phyloP scores from a whole-genome alignment of 2,888 invertebrate genomes.

The Danaus chrysippus region DNA sequence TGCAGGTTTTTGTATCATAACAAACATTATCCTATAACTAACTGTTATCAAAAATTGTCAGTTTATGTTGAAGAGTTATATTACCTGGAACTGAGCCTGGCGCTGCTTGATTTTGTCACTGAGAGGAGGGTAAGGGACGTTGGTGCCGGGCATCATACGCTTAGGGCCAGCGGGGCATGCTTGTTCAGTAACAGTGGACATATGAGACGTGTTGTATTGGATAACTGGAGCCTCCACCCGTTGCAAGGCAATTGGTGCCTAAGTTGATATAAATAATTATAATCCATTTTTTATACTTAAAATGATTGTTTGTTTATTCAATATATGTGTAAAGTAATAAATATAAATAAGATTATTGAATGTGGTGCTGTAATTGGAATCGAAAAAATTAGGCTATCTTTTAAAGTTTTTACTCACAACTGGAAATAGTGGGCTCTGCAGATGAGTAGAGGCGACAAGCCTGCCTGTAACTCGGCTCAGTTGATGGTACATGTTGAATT shows the following conservation, averaged over 20 bases:
- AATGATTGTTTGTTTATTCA: too few relatives aligned
- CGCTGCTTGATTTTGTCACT: slow-evolving; percentile 54
- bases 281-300: too few relatives aligned
- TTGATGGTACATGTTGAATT: slow-evolving; percentile 65
- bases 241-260: slow-evolving; percentile 71
- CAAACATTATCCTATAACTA: too few relatives aligned
- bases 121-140: slow-evolving; percentile 59
- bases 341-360: too few relatives aligned
- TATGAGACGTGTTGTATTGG: slow-evolving; percentile 59
- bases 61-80: background rate
- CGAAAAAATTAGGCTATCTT: background rate
- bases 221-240: slow-evolving; percentile 64
- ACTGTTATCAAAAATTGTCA: background rate
- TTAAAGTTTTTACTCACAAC: slow-evolving; percentile 53
- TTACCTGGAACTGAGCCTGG: slow-evolving; percentile 70
- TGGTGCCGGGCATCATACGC: slow-evolving; percentile 65
- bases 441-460: slow-evolving; percentile 58
- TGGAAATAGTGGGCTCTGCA: slow-evolving; percentile 70
- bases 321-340: too few relatives aligned
- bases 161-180: slow-evolving; percentile 54
- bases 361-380: background rate
- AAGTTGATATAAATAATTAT: slow-evolving; percentile 21
- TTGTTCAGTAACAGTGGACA: slow-evolving; percentile 64
- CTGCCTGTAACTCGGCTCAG: slow-evolving; percentile 66
- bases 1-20: too few relatives aligned